Conservation (phyloP, 1,140 invertebrate genomes). For the Oryzaephilus surinamensis region DNA sequence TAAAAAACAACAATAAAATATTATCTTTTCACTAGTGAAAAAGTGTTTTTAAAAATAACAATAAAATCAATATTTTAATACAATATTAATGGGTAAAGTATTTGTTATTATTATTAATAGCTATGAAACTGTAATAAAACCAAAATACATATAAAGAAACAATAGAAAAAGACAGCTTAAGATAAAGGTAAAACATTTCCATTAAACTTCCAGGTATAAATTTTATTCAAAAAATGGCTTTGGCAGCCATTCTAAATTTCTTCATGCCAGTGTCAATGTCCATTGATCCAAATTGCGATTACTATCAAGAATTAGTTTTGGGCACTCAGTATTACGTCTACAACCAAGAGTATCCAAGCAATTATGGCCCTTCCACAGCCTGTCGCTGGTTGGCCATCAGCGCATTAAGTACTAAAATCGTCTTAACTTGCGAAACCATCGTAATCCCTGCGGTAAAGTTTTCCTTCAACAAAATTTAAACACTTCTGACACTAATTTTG, state of each 20-base stretch:
- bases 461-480: background rate
- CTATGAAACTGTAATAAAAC: background rate
- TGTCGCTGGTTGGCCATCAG: conserved; percentile 43
- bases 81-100: background rate
- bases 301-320: conserved; percentile 24
- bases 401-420: conserved; percentile 34
- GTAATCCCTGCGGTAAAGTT: conserved; percentile 41
- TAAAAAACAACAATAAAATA: too few species aligned
- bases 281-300: conserved; percentile 21
- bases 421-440: conserved; percentile 30
- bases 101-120: background rate
- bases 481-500: background rate
- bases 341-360: conserved; percentile 40
- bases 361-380: conserved; percentile 32
- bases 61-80: too few species aligned
- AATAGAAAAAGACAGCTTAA: too few species aligned
- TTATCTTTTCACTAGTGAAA: too few species aligned
- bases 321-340: conserved; percentile 38
- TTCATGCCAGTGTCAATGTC: conserved; percentile 5
- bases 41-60: too few species aligned
- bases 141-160: too few species aligned
- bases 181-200: background rate
- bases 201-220: conserved; percentile 8
- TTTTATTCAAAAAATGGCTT: background rate
- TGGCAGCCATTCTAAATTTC: conserved; percentile 3